Evolutionary conservation across 1,140 invertebrate genomes (phyloP), one percentile per base, ranked within the genome.

Genomic region (Acromyrmex charruanus): DNA sequence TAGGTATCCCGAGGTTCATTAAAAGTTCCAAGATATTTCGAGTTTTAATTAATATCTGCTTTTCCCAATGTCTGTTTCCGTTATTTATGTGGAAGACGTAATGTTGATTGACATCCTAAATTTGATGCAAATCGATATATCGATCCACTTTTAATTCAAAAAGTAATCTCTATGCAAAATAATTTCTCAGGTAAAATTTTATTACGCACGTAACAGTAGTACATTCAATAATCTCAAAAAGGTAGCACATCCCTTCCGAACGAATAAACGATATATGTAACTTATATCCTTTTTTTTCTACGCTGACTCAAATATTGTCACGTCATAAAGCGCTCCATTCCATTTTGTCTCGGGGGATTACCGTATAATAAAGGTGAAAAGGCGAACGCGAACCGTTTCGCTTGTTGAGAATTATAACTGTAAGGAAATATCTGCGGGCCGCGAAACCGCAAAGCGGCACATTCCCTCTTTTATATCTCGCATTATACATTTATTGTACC

Each of bases 21-120:
- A 74, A 84, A 84, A 84, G 55, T 84, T 74, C n/a, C 55, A 84
- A 61, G 80, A 84, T 84, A 84, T 84, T 84, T 74, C 80, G 69
- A 74, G n/a, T 74, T 82, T 84, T 84, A 84, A 84, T 84, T 84
- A 84, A 74, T 74, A 18, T 59, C n/a, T 5, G 55, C 18, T 59
- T 55, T 18, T 44, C 25, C 25, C n/a, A 44, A 44, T 44, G 9
- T 10, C 9, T 44, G 66, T 31, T 71, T 84, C 31, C 39, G 39
- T 74, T 59, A 82, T 84, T 82, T 82, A 82, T 51, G 25, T 35
- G 25, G 25, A 44, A 21, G 49, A 53, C 25, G 61, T 51, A 58
- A 69, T 81, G 28, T 68, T 53, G 63, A 82, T 82, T 82, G 68
- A 72, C 53, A 31, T 53, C 55, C 80, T 25, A 35, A 84, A 84